These are phyloP conservation scores for Caenorhabditis panamensis DNA, from an alignment of 2,888 invertebrate species.

Conservation along the genomic window DNA sequence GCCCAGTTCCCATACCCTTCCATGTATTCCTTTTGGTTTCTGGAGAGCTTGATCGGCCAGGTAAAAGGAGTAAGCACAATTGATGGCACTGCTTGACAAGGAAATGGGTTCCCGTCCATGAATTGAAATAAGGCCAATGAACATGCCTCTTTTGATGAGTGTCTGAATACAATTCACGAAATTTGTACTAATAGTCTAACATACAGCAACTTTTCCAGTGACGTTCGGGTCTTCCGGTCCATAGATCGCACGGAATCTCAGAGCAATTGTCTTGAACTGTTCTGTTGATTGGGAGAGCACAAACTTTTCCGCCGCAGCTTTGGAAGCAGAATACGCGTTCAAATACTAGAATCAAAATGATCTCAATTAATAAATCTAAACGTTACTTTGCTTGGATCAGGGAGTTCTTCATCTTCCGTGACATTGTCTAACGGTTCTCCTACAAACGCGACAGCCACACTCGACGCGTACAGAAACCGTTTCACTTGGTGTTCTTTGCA, in stretches of 20 bases:
- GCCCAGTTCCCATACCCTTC: constrained; percentile 15
- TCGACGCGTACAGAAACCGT: constrained; percentile 40
- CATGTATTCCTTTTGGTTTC: constrained; percentile 26
- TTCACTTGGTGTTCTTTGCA: constrained; percentile 16
- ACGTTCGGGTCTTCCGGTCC: constrained; percentile 58
- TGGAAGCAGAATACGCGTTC: constrained; percentile 41
- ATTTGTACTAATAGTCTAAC: background rate
- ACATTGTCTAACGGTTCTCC: constrained; percentile 25
- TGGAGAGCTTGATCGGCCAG: constrained; percentile 37
- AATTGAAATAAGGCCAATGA: constrained; percentile 26
- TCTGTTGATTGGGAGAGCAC: constrained; percentile 29
- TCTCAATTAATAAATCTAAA: background rate
- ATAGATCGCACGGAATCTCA: constrained; percentile 51
- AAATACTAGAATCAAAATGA: constrained; percentile 37
- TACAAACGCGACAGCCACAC: constrained; percentile 40
- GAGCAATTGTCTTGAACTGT: constrained; percentile 29
- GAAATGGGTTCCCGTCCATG: constrained; percentile 45
- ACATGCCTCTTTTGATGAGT: constrained; percentile 25
- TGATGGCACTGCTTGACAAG: constrained; percentile 22
- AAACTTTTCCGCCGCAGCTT: constrained; percentile 36
- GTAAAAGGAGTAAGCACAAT: constrained; percentile 32
- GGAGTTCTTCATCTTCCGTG: constrained; percentile 28
- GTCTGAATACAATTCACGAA: constrained; percentile 10
- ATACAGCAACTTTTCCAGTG: constrained; percentile 48
- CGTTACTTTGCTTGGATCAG: constrained; percentile 17